Percentiles rank a stretch among this genome's conserved stretches.
phyloP scores from a whole-genome alignment of 2,888 invertebrate genomes.

The Meandrusa payeni region DNA sequence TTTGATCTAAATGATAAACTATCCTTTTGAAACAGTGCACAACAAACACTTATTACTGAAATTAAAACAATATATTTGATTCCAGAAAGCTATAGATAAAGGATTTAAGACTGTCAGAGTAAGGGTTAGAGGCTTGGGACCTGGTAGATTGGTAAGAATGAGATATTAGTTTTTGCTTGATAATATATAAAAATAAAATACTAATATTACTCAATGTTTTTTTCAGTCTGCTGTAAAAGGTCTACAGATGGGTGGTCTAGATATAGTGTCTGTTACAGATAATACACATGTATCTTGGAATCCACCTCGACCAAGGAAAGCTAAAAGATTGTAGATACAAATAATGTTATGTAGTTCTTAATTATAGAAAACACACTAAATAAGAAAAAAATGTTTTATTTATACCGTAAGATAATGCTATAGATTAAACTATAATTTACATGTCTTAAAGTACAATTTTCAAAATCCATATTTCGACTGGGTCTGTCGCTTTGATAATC shows the following conservation, averaged over 20 bases:
- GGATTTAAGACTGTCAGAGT: conserved; percentile 90
- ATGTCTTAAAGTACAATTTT: conserved; percentile 25
- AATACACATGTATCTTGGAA: conserved; percentile 91
- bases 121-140: conserved; percentile 90
- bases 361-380: conserved; percentile 16
- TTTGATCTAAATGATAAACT: no score
- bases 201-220: conserved; percentile 25
- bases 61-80: conserved; percentile 24
- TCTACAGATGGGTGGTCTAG: conserved; percentile 93
- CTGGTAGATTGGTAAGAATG: conserved; percentile 91
- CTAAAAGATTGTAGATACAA: conserved; percentile 86
- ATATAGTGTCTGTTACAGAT: conserved; percentile 96
- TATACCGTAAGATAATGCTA: not conserved
- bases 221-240: conserved; percentile 95
- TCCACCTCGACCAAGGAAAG: conserved; percentile 91
- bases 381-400: conserved; percentile 13
- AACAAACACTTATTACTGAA: no score
- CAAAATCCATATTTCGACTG: conserved; percentile 98
- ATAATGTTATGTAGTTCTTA: conserved; percentile 17
- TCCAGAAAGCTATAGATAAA: conserved; percentile 85
- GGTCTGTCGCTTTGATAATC: conserved; percentile 91
- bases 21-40: no score
- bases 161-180: conserved; percentile 1
- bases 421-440: conserved; percentile 8
- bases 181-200: conserved; percentile 15